Base-by-base conservation (phyloP, 2,113 vertebrate species). In the Stegostoma tigrinum region DNA sequence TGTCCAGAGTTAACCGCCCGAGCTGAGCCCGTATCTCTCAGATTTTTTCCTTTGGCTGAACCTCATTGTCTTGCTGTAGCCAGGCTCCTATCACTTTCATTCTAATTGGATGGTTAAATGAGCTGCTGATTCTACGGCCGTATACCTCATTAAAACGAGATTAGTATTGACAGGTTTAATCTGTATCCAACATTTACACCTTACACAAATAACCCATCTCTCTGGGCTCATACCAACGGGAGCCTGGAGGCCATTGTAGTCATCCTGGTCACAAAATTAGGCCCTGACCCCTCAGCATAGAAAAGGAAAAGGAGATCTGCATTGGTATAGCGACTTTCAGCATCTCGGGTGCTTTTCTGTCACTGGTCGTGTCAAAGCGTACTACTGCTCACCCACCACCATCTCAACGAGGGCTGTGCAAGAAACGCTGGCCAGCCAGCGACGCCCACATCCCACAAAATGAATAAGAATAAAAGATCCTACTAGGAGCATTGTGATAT, bases 141-240 rank as follows among this genome's bases (percentile, higher is more conserved):
- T 4, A 61, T 34, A 78, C 64, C 96, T 96, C 95, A 96, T 96
- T 96, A 95, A 52, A 90, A 91, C 91, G 95, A 96, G 95, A 96
- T 96, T 96, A 96, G 70, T n/a, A 83, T 55, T 96, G 95, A 96
- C 96, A 96, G 96, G 95, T 95, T 95, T 34, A 34, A 90, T 90
- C 87, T 90, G 87, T 61, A 90, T 61, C 45, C 87, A 90, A 61
- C 87, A 90, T 48, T 48, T 48, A 61, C 45, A 90, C 87, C 1
- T 34, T 19, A 61, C 52, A 90, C 48, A 90, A 61, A 61, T 61
- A 55, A 52, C 64, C 30, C 61, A 90, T 61, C 87, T 61, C 87
- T 90, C 87, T 3, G 52, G 27, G 42, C 42, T 21, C 70, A 72
- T 3, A 72, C 0, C 55, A 61, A 61, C 55, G 0, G 12, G 55